Percentiles rank a stretch among this genome's conserved stretches.
phyloP scores from a whole-genome alignment of 2,888 invertebrate genomes.

The Frankliniella fusca region DNA sequence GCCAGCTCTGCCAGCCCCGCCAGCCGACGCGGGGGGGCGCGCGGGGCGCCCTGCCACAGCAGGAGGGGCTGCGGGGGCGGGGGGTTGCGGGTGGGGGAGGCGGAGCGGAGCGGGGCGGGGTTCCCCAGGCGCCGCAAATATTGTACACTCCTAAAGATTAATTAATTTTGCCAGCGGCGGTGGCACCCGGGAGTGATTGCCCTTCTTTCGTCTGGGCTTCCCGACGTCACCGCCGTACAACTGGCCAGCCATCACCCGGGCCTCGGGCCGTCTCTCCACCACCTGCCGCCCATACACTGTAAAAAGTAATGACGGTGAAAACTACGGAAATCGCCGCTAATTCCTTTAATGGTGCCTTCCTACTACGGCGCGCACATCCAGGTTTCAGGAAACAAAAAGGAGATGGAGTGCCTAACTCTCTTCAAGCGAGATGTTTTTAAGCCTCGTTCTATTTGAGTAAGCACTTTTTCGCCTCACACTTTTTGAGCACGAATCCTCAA shows the following conservation, averaged over 20 bases:
- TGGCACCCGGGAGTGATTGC: not conserved
- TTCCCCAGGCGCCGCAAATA: constrained; percentile 11
- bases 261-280: not conserved
- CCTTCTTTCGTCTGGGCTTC: not conserved
- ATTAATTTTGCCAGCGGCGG: constrained; percentile 6
- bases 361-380: no score
- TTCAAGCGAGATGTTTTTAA: no score
- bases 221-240: not conserved
- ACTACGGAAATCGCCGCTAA: no score
- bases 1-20: not conserved
- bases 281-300: no score
- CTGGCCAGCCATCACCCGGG: not conserved
- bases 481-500: no score
- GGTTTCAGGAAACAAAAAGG: no score
- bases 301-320: no score
- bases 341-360: no score
- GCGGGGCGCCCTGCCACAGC: not conserved
- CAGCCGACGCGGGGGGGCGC: not conserved
- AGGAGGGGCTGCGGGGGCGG: not conserved
- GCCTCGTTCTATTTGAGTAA: no score
- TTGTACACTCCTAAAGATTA: constrained; percentile 10
- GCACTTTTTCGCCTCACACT: no score
- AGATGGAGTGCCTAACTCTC: no score
- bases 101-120: not conserved
- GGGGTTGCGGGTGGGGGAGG: not conserved